Conservation (phyloP, 2,888 invertebrate genomes). For the Anticlea derivata region DNA sequence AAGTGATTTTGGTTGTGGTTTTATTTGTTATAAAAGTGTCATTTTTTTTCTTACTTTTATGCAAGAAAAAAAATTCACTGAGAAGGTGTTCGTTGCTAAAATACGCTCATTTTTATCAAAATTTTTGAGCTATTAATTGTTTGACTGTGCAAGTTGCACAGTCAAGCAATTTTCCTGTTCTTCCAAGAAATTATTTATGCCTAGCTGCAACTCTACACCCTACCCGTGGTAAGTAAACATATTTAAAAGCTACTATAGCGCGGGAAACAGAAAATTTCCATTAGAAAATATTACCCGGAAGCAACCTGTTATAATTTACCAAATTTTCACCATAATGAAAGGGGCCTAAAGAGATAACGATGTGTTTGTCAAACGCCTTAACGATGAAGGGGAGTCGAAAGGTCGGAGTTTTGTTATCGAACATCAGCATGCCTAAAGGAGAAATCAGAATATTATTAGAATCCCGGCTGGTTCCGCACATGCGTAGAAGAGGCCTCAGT, state of each 20-base stretch:
- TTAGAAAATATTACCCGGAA: slow-evolving; percentile 8
- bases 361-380: slow-evolving; percentile 49
- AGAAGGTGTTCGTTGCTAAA: too few relatives aligned
- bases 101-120: too few relatives aligned
- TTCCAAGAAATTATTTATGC: background rate
- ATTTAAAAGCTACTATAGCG: too few relatives aligned
- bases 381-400: slow-evolving; percentile 50
- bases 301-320: slow-evolving; percentile 11
- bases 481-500: slow-evolving; percentile 60
- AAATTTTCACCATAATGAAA: slow-evolving; percentile 26
- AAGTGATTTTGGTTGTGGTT: too few relatives aligned
- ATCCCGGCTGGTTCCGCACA: slow-evolving; percentile 65
- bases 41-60: too few relatives aligned
- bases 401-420: slow-evolving; percentile 63
- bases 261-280: background rate
- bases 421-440: slow-evolving; percentile 76
- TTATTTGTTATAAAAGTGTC: too few relatives aligned
- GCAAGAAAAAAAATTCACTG: too few relatives aligned
- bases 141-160: background rate
- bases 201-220: too few relatives aligned
- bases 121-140: background rate
- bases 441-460: slow-evolving; percentile 76
- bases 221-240: too few relatives aligned
- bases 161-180: slow-evolving; percentile 1
- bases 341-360: slow-evolving; percentile 34